A percentile compares a stretch with the other conserved stretches of the same genome.
Evolutionary conservation across 2,113 vertebrate species (phyloP).

Genomic region (Petaurus breviceps): DNA sequence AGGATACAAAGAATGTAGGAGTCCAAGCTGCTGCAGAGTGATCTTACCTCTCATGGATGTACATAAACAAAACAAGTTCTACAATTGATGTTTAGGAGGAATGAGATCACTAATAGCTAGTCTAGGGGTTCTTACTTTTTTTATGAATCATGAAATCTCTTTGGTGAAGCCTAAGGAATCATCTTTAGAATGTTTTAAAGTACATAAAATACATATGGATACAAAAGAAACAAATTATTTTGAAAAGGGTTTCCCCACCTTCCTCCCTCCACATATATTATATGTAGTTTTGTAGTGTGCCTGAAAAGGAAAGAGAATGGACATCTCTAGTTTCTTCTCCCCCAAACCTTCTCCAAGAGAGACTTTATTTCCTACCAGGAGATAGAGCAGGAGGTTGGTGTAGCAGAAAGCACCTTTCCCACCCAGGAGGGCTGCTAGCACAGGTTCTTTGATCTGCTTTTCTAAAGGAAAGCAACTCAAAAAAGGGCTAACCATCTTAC

Average conservation of each 20-base stretch:
- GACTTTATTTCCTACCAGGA: background rate
- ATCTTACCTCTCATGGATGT: background rate
- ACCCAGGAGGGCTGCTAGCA: too few relatives aligned
- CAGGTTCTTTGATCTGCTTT: too few relatives aligned
- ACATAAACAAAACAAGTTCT: background rate
- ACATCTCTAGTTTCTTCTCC: background rate
- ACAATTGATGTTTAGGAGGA: background rate
- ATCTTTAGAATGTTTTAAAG: background rate
- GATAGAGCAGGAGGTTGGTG: background rate
- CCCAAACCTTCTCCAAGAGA: background rate
- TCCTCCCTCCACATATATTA: background rate
- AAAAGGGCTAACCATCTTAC: too few relatives aligned
- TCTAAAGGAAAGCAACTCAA: too few relatives aligned
- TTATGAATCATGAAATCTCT: background rate
- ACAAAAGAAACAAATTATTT: background rate
- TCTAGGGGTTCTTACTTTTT: background rate
- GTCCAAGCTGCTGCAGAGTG: background rate
- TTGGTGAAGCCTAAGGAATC: background rate
- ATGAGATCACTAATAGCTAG: background rate
- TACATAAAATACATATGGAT: background rate
- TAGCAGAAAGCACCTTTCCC: too few relatives aligned
- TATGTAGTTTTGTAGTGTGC: background rate
- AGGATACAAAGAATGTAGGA: background rate
- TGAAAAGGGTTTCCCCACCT: background rate
- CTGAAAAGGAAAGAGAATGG: background rate